Evolutionary conservation across 2,888 invertebrate species (phyloP), one percentile per base, ranked within the genome.

Genomic region (Norana najaformis): DNA sequence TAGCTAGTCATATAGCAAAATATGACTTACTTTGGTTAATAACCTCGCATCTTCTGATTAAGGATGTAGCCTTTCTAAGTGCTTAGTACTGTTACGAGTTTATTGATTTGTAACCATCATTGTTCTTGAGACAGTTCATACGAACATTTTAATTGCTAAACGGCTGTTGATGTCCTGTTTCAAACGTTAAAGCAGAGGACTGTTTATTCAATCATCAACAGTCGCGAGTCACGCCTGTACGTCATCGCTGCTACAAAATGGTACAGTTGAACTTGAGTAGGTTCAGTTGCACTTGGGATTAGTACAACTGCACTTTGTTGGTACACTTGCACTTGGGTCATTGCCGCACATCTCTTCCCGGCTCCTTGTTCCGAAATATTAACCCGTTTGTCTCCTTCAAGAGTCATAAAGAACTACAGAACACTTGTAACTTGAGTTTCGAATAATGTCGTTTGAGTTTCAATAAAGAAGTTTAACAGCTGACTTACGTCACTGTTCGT

Each of bases 391-490:
- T 69, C 3, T 69, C 69, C 69, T 69, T n/a, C 69, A 69, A 69
- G 69, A n/a, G 69, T 69, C 69, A 69, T 69, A n/a, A 69, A 30
- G 69, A 69, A 69, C 30, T n/a, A 69, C n/a, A 69, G 69, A 69
- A 13, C 30, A 69, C 69, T 69, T 69, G 69, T 69, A 69, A 69
- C 69, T 69, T 69, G 69, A 69, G 69, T 69, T 69, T 69, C 69
- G 69, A 69, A 69, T 69, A n/a, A 23, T 53, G n/a, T 69, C 69
- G n/a, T 69, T 69, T 69, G 69, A 69, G 69, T 69, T 69, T 69
- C 69, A 69, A n/a, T 69, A 69, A 69, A 69, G 69, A 69, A 69
- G 69, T 69, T 69, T n/a, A 69, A 69, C 69, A 69, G 69, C 69
- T 69, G 69, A 69, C n/a, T n/a, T 13, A n/a, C 53, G 53, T 30